Conservation (phyloP, 64 coral and sea anemone genomes). For the Montipora foliosa region DNA sequence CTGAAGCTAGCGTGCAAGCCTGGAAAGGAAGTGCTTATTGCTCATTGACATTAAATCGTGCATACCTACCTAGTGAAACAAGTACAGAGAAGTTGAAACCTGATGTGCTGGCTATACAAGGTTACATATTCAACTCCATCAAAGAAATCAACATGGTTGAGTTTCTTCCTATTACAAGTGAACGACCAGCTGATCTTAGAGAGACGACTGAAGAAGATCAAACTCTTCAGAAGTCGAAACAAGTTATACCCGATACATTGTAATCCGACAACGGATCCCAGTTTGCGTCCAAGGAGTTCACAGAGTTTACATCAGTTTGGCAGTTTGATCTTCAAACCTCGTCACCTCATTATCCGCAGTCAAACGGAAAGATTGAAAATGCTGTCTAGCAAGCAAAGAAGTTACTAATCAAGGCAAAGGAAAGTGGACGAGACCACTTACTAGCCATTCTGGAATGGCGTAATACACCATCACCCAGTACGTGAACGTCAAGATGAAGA, state of each 20-base stretch:
- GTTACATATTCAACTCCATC: conserved; percentile 9
- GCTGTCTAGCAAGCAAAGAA: no score
- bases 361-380: no score
- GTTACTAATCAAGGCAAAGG: no score
- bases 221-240: background rate
- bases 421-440: no score
- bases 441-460: no score
- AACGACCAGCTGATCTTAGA: background rate
- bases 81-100: background rate
- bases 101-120: background rate
- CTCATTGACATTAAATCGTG: conserved; percentile 54
- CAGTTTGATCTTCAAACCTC: no score
- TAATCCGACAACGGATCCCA: conserved; percentile 35
- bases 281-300: no score
- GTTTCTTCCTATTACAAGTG: conserved; percentile 30
- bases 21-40: background rate
- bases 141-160: conserved; percentile 36
- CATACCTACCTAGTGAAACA: conserved; percentile 8
- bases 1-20: background rate
- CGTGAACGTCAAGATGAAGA: no score
- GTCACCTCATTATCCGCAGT: no score
- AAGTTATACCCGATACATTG: conserved; percentile 33
- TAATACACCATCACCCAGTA: no score
- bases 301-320: no score
- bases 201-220: conserved; percentile 2